phyloP scores from a whole-genome alignment of 1,140 invertebrate species.

The Mycetomoellerius zeteki region DNA sequence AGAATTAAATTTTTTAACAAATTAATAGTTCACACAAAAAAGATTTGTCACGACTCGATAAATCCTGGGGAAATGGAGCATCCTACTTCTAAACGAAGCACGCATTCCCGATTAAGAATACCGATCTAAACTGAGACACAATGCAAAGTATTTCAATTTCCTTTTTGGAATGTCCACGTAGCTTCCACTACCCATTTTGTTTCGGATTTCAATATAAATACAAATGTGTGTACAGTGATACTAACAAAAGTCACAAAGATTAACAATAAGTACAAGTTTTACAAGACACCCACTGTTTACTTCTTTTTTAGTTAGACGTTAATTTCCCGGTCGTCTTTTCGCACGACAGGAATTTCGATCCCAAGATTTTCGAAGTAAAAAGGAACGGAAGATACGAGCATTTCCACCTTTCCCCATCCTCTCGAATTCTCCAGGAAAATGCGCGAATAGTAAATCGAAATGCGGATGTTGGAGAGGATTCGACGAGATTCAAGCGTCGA shows the following conservation, averaged over 20 bases:
- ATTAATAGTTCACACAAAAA: background rate
- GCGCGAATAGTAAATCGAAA: slow-evolving; percentile 63
- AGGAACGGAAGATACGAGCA: slow-evolving; percentile 50
- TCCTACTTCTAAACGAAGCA: background rate
- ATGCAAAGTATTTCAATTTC: slow-evolving; percentile 29
- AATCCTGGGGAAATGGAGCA: background rate
- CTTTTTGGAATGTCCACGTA: background rate
- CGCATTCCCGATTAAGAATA: slow-evolving; percentile 11
- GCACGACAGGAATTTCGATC: slow-evolving; percentile 49
- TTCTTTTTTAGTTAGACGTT: slow-evolving; percentile 26
- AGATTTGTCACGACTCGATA: background rate
- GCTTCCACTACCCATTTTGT: background rate
- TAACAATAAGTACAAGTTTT: slow-evolving; percentile 27
- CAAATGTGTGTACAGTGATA: background rate
- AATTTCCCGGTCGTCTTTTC: slow-evolving; percentile 46
- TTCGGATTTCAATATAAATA: background rate
- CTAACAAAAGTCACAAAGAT: background rate
- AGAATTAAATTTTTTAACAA: background rate
- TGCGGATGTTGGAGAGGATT: slow-evolving; percentile 53
- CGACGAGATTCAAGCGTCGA: slow-evolving; percentile 60
- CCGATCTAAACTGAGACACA: background rate
- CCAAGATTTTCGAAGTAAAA: slow-evolving; percentile 35
- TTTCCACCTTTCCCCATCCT: slow-evolving; percentile 42
- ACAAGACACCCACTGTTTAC: slow-evolving; percentile 1
- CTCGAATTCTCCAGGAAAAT: slow-evolving; percentile 55